Percentiles rank a stretch among this genome's conserved stretches.
These are phyloP conservation scores for Fabriciana adippe DNA, from an alignment of 2,888 invertebrate genomes.

Conservation along the genomic window DNA sequence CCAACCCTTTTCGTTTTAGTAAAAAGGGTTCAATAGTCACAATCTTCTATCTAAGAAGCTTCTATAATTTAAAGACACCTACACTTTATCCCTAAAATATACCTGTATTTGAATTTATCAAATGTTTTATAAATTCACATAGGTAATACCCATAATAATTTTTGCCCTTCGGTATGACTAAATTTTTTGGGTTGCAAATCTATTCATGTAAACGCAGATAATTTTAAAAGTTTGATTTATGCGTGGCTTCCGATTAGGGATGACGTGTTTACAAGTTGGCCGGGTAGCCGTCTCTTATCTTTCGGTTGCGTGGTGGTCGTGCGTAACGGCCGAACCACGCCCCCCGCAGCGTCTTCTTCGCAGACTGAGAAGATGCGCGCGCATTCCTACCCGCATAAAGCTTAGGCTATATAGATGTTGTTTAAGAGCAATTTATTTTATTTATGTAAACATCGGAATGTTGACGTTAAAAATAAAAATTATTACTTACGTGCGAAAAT, in stretches of 20 bases:
- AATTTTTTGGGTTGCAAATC: slow-evolving; percentile 31
- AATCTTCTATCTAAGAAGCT: slow-evolving; percentile 3
- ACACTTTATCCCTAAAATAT: too few species aligned
- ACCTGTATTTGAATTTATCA: too few species aligned
- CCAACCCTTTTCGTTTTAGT: slow-evolving; percentile 29
- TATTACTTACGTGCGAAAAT: background rate
- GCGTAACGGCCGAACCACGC: slow-evolving; percentile 73
- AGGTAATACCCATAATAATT: slow-evolving; percentile 12
- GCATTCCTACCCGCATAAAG: slow-evolving; percentile 66
- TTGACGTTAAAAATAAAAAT: background rate
- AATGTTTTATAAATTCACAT: too few species aligned
- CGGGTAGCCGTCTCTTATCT: slow-evolving; percentile 60
- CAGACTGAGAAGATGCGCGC: slow-evolving; percentile 70
- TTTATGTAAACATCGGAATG: slow-evolving; percentile 14
- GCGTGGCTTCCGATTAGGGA: slow-evolving; percentile 30
- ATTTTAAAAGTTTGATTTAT: slow-evolving; percentile 36
- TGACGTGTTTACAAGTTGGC: slow-evolving; percentile 44
- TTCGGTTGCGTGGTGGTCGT: slow-evolving; percentile 67
- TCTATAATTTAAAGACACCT: background rate
- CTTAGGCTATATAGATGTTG: slow-evolving; percentile 53
- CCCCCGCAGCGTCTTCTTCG: slow-evolving; percentile 65
- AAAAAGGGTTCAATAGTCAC: slow-evolving; percentile 8
- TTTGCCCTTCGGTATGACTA: slow-evolving; percentile 23
- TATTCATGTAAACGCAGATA: slow-evolving; percentile 38
- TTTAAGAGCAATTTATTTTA: background rate